Evolutionary conservation across 1,140 invertebrate genomes (phyloP), one percentile per base, ranked within the genome.

Genomic region (Ladona fulva): DNA sequence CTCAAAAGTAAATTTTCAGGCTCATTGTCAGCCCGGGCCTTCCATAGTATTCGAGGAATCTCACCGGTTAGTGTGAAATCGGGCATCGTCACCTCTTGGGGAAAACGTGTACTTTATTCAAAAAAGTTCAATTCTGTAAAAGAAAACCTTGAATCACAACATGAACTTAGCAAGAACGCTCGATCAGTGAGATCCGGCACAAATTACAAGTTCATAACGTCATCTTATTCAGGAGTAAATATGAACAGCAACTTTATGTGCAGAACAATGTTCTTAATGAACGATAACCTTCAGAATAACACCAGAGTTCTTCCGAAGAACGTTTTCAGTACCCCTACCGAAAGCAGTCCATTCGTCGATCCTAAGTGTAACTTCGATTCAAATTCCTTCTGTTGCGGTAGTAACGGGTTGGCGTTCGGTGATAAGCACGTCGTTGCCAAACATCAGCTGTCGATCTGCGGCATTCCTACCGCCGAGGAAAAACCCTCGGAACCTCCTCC

Each of bases 401-500:
- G 78, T 0, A 78, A 78, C 52, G 74, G 75, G 7, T 52, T 74
- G 25, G 74, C 79, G 59, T 80, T 80, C 37, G 73, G 42, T 76
- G n/a, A 78, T 14, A 78, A 80, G n/a, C 77, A 80, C 19, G 73
- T 78, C 73, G 52, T 76, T 24, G 77, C 78, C 74, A 86, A 87
- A 79, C 85, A 86, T 80, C 86, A 90, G 81, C 90, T 90, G 87
- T 90, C 90, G 79, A 90, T 90, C 6, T 85, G 92, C 52, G 91
- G 91, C n/a, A 76, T 90, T 91, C 14, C 85, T 92, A 77, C 91
- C 92, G 81, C 85, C 92, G 22, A 92, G 73, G 24, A 22, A 74
- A 74, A 22, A 8, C 1, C 73, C 73, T 74, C 11, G 24, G 73
- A 22, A 1, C n/a, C 29, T 1, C 29, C 1, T 1, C 29, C 29